phyloP scores from a whole-genome alignment of 2,113 vertebrate species.

The Mellivora capensis region DNA sequence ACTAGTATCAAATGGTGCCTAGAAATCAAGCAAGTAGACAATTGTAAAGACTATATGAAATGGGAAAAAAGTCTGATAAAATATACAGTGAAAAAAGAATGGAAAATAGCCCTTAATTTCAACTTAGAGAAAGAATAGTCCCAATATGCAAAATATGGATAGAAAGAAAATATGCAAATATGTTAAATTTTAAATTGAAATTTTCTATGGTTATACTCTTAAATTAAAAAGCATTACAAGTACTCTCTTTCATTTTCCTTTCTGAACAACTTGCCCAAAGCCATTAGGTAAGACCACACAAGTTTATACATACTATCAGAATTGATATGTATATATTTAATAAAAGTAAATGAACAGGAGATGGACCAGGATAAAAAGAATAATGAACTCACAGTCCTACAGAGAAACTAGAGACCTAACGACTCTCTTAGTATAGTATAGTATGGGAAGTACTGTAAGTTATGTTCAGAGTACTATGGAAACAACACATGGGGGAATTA shows the following conservation, averaged over 20 bases:
- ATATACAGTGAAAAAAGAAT: not conserved
- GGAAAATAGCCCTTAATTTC: not conserved
- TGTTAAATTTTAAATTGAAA: constrained; percentile 15
- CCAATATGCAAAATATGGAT: not conserved
- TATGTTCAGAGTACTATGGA: not conserved
- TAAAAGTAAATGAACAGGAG: not conserved
- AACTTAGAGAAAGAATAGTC: not conserved
- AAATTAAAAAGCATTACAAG: not conserved
- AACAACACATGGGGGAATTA: not conserved
- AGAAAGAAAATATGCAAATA: not conserved
- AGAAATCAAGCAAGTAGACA: not conserved
- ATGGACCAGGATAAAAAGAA: not conserved
- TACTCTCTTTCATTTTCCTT: not conserved
- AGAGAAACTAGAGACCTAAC: not conserved
- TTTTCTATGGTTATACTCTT: not conserved
- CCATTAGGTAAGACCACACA: not conserved
- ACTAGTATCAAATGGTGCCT: not conserved
- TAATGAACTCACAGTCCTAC: not conserved
- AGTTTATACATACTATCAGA: not conserved
- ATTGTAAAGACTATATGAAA: not conserved
- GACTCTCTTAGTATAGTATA: not conserved
- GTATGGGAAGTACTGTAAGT: not conserved
- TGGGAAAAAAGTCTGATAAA: not conserved
- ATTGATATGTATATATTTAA: not conserved
- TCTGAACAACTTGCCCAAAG: not conserved